Base-by-base conservation (phyloP, 2,113 vertebrate species). In the Neogale vison region DNA sequence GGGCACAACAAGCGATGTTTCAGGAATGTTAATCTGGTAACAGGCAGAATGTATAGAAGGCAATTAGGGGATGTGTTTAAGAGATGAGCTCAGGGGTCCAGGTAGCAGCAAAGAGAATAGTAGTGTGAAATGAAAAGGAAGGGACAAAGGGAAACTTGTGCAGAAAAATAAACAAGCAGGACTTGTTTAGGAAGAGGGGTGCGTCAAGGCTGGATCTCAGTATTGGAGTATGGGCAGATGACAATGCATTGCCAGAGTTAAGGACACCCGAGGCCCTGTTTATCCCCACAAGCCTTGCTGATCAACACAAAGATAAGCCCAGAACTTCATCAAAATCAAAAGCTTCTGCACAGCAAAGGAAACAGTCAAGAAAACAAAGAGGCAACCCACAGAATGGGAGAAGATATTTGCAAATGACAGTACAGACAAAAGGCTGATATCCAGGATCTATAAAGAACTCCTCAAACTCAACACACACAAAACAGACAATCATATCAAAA, bases 231-330 rank as follows among this genome's bases (percentile, higher is more conserved):
- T 52, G 52, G 72, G 34, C 1, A 0, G 61, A 26, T 3, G 20
- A 57, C n/a, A 31, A 34, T 0, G 7, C 4, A 0, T 7, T 18
- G 26, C 52, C 36, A 34, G 26, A 71, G 39, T 1, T 0, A 20
- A 34, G 65, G 31, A 23, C 45, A 34, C 89, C 31, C 18, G 42
- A 63, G 52, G 10, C 39, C 61, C 65, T 11, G 3, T 50, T 65
- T 14, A 34, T 29, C 6, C 0, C 29, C 31, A 4, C 17, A 9
- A 21, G 7, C 24, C 8, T 61, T 20, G 47, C 26, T 2, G 63
- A 63, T 23, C 31, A 34, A n/a, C 24, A 14, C 20, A 39, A 8
- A 89, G 79, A n/a, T 31, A 42, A 84, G 23, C 13, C 80, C 42
- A 42, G 42, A 42, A 42, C 42, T 42, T 42, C 42, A 42, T 42